Percentiles rank a stretch among this genome's conserved stretches.
Evolutionary conservation across 2,113 vertebrate species (phyloP).

Genomic region (Nerophis ophidion): DNA sequence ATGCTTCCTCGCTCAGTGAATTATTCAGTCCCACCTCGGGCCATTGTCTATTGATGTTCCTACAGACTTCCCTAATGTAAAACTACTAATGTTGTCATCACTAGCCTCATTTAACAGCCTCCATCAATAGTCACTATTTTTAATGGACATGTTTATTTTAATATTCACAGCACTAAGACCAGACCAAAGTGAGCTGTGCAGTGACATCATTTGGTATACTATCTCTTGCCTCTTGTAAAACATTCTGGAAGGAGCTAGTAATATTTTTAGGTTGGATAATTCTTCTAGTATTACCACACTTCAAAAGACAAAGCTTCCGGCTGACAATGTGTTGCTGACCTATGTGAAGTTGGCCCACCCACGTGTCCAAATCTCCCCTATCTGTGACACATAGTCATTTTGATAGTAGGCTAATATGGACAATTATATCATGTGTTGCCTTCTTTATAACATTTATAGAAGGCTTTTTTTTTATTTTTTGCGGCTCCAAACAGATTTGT

Average conservation of each 20-base stretch:
- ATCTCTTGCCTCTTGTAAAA: constrained; percentile 53
- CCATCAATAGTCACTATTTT: constrained; percentile 51
- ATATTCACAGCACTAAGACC: constrained; percentile 40
- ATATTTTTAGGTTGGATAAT: constrained; percentile 62
- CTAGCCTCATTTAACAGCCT: constrained; percentile 28
- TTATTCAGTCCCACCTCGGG: constrained; percentile 61
- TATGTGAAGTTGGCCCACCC: too few species aligned
- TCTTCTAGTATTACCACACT: constrained; percentile 39
- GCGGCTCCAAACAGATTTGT: too few species aligned
- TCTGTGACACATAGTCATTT: too few species aligned
- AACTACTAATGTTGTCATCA: constrained; percentile 42
- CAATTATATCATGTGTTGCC: too few species aligned
- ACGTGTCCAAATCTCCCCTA: too few species aligned
- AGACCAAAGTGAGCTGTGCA: constrained; percentile 26
- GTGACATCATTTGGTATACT: constrained; percentile 37
- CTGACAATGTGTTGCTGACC: constrained; percentile 54
- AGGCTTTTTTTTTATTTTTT: too few species aligned
- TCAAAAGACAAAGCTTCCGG: constrained; percentile 46
- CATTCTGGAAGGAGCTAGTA: constrained; percentile 43
- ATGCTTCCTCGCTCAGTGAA: constrained; percentile 46
- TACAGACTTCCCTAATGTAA: constrained; percentile 42
- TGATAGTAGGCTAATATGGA: too few species aligned
- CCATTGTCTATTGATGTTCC: constrained; percentile 61
- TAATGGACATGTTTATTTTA: constrained; percentile 42
- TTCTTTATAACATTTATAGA: too few species aligned